Evolutionary conservation across 1,140 invertebrate genomes (phyloP).

Genomic region (Amphibalanus amphitrite): DNA sequence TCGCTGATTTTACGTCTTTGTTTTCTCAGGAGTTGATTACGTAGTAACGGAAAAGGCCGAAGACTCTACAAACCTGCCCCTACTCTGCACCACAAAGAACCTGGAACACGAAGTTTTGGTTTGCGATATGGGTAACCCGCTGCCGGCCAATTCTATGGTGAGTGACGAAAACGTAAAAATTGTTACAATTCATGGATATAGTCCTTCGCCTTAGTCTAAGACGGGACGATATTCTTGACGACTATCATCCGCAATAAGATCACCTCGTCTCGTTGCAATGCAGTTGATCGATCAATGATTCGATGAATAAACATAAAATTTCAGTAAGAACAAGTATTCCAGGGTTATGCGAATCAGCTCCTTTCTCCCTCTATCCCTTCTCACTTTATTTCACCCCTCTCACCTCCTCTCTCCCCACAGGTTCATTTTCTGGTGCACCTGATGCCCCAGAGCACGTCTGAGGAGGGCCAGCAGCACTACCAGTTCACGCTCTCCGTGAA

Average conservation of each 20-base stretch:
- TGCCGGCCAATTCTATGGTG: slow-evolving; percentile 12
- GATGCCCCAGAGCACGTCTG: not conserved
- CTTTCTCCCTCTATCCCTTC: no score
- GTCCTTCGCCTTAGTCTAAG: no score
- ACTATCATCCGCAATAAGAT: no score
- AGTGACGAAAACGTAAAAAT: no score
- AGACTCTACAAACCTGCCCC: slow-evolving; percentile 10
- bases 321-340: no score
- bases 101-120: slow-evolving; percentile 6
- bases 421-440: not conserved
- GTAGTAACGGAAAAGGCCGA: slow-evolving; percentile 14
- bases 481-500: slow-evolving; percentile 58
- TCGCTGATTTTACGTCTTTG: slow-evolving; percentile 17
- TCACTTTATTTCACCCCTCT: no score
- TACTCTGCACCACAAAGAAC: slow-evolving; percentile 10
- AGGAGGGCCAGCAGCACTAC: slow-evolving; percentile 26
- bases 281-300: no score
- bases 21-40: slow-evolving; percentile 18
- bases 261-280: no score
- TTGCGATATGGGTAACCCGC: slow-evolving; percentile 24
- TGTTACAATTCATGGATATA: no score
- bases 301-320: no score
- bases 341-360: no score
- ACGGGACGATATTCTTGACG: no score
- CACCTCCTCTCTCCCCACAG: not conserved